Evolutionary conservation across 2,113 vertebrate genomes (phyloP), one percentile per base, ranked within the genome.

Genomic region (Hippocampus comes): DNA sequence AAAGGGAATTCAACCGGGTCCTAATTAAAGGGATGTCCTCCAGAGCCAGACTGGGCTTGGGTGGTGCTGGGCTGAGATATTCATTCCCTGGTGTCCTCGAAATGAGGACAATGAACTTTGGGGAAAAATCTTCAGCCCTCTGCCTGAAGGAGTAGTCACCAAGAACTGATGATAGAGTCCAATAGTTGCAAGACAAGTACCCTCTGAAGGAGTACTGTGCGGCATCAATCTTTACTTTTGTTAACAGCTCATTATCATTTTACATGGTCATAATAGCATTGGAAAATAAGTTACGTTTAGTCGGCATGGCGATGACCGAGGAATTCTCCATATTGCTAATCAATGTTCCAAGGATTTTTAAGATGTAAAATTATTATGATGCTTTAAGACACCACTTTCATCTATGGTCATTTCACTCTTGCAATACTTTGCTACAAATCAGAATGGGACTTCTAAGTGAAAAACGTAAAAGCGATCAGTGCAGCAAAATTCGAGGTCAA

Each of bases 11-110:
- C 87, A 85, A 63, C 82, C 86, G 86, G 72, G 82, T 83, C 80
- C 86, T 89, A 86, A 89, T 91, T 87, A 90, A 88, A 79, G 74
- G 55, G 68, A 74, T 65, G 71, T 79, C 77, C 85, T 79, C 83
- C 66, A 14, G 68, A 84, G 80, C 71, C 82, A 84, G 79, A 80
- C 55, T 78, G 72, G 75, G 18, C 48, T 70, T 69, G 70, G 76
- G 70, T 70, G 74, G 72, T 74, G 78, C 43, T 73, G 74, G 77
- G 59, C 67, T 82, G 72, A 79, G 15, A 43, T 71, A 68, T 76
- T 21, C 64, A 81, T 77, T 46, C 76, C 74, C 69, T 63, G 18
- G 82, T 65, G 71, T 14, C 42, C 51, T 74, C 42, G 82, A 86
- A 84, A 83, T 85, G 68, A 76, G 67, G 72, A 70, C 69, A 46